These are phyloP conservation scores for Amia ocellicauda DNA, from an alignment of 2,113 vertebrate genomes.

Conservation along the genomic window DNA sequence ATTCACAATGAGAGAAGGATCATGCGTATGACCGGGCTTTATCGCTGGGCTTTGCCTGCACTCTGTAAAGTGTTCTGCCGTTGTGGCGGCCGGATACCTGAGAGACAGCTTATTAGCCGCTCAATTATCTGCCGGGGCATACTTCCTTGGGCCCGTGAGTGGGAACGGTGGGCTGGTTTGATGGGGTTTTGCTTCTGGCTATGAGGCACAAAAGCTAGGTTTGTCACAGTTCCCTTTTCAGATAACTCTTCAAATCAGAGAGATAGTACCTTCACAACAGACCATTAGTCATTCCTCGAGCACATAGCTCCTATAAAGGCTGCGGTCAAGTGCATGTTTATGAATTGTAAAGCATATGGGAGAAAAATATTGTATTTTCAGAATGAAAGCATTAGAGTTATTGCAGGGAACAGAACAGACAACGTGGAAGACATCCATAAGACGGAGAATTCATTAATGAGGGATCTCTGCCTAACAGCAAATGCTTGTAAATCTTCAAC, in stretches of 20 bases:
- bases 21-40: neutral
- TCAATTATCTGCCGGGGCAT: neutral
- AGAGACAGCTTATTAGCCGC: slow-evolving; percentile 6
- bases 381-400: too few species aligned
- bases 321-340: too few species aligned
- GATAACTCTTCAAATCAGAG: neutral
- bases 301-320: too few species aligned
- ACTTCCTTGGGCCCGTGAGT: neutral
- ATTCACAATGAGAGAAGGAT: too few species aligned
- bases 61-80: neutral
- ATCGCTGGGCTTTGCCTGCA: too few species aligned
- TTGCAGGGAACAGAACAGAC: too few species aligned
- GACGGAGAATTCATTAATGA: too few species aligned
- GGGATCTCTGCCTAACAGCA: too few species aligned
- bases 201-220: neutral
- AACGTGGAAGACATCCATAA: too few species aligned
- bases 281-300: neutral
- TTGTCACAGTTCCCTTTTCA: neutral
- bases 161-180: neutral
- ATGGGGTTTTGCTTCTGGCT: neutral
- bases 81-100: neutral
- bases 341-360: too few species aligned
- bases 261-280: neutral
- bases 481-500: too few species aligned
- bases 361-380: too few species aligned